A percentile compares a stretch with the other conserved stretches of the same genome.
These are phyloP conservation scores for Chelon auratus DNA, from an alignment of 2,797 vertebrate species.

Conservation along the genomic window DNA sequence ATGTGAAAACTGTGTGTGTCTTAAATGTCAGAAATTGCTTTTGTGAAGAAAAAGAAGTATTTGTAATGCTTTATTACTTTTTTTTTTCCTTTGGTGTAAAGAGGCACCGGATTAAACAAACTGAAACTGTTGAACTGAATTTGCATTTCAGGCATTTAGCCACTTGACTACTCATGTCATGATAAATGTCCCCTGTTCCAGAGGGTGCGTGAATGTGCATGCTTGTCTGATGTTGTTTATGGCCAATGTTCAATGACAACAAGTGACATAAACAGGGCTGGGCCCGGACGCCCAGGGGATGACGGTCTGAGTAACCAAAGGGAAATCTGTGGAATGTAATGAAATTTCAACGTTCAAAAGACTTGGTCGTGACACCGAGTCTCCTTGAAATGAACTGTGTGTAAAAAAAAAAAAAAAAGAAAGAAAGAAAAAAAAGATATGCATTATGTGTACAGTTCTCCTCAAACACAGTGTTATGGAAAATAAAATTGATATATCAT, in stretches of 20 bases:
- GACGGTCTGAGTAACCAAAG: constrained; percentile 52
- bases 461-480: constrained; percentile 62
- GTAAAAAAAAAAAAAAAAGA: constrained; percentile 27
- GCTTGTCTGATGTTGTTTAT: constrained; percentile 64
- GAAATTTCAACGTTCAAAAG: constrained; percentile 42
- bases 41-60: constrained; percentile 16
- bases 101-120: constrained; percentile 15
- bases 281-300: constrained; percentile 11
- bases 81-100: constrained; percentile 14
- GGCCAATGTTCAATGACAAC: constrained; percentile 40
- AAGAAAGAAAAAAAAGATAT: constrained; percentile 21
- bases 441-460: constrained; percentile 69
- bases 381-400: constrained; percentile 48
- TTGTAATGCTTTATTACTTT: constrained; percentile 29
- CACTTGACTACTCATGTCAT: constrained; percentile 39
- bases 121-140: constrained; percentile 14
- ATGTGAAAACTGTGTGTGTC: constrained; percentile 32
- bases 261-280: constrained; percentile 43
- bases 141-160: constrained; percentile 35
- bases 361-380: constrained; percentile 36
- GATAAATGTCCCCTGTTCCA: constrained; percentile 57
- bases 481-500: constrained; percentile 68
- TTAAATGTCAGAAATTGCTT: constrained; percentile 37
- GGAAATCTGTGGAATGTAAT: constrained; percentile 74
- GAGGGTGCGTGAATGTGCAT: constrained; percentile 63